Evolutionary conservation across 2,888 invertebrate species (phyloP), one percentile per base, ranked within the genome.

Genomic region (Morpho deidamia): DNA sequence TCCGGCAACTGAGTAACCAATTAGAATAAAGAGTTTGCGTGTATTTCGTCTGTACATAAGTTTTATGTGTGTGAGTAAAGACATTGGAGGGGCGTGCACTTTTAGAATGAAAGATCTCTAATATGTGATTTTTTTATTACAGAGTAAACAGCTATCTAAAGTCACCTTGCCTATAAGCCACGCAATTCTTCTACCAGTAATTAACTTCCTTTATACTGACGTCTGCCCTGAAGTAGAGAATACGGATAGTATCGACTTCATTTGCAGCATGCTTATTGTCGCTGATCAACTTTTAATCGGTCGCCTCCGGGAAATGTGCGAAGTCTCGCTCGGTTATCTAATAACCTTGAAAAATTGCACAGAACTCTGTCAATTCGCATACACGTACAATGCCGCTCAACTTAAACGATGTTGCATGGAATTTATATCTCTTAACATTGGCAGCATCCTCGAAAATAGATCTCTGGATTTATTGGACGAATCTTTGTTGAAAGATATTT

Each of bases 281-380:
- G 94, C 96, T 23, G 97, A 97, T 74, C 96, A 96, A 69, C 91
- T 96, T 35, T 92, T 97, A 60, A 92, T 96, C 7, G 84, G 90
- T 1, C 81, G 94, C 9, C 84, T 97, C 8, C 92, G 94, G 62
- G 93, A 94, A 74, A 91, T 94, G 78, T 94, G 95, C 78, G 95
- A 95, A 76, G 82, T 92, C 1, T 83, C 93, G 0, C 76, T 96
- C 35, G 89, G 92, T 0, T 91, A 91, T 55, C 80, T 93, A 53
- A 83, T 97, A 2, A 94, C 93, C 1, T 80, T 96, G 54, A 93
- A 93, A 70, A 97, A 96, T 79, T 95, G 93, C 54, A 90, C 93
- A 0, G 94, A 96, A 66, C 85, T 97, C 56, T 83, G 96, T 53
- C 93, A 95, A 67, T 93, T 97, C 68, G 93, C 96, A 0, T 90